phyloP scores from a whole-genome alignment of 2,113 vertebrate genomes.

The Micronycteris hirsuta region DNA sequence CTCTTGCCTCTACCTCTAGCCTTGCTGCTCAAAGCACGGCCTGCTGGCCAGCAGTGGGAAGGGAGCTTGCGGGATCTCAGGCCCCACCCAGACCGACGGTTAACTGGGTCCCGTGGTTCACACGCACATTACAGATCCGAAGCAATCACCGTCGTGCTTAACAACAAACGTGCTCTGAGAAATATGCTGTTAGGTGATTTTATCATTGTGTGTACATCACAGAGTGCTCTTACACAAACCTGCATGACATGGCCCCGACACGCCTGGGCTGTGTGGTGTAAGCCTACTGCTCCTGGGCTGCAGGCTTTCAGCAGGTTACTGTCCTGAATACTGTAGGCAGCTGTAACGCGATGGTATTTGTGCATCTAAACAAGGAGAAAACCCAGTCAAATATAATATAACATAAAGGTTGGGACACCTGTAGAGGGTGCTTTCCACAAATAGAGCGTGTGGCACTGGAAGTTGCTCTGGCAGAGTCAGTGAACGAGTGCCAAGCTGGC shows the following conservation, averaged over 20 bases:
- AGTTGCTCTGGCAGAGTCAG: not conserved
- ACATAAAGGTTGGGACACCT: not conserved
- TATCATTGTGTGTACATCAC: not conserved
- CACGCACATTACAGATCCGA: not conserved
- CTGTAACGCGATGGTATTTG: not conserved
- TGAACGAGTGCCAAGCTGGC: not conserved
- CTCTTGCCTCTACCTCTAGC: not conserved
- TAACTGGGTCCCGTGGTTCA: not conserved
- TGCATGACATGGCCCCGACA: not conserved
- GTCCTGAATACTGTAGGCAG: not conserved
- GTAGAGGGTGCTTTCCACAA: not conserved
- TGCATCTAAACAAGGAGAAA: not conserved
- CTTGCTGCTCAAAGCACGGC: not conserved
- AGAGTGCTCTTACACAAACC: not conserved
- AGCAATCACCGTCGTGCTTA: not conserved
- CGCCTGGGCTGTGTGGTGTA: not conserved
- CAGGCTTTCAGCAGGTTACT: not conserved
- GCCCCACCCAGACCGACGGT: not conserved
- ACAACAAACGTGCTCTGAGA: not conserved
- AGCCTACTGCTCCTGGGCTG: not conserved
- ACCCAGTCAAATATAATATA: too few relatives aligned
- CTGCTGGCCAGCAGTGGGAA: not conserved
- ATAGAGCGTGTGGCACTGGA: not conserved
- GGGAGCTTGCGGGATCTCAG: not conserved
- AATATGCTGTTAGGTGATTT: not conserved